phyloP scores from a whole-genome alignment of 2,113 vertebrate genomes.

The Tetrao urogallus region DNA sequence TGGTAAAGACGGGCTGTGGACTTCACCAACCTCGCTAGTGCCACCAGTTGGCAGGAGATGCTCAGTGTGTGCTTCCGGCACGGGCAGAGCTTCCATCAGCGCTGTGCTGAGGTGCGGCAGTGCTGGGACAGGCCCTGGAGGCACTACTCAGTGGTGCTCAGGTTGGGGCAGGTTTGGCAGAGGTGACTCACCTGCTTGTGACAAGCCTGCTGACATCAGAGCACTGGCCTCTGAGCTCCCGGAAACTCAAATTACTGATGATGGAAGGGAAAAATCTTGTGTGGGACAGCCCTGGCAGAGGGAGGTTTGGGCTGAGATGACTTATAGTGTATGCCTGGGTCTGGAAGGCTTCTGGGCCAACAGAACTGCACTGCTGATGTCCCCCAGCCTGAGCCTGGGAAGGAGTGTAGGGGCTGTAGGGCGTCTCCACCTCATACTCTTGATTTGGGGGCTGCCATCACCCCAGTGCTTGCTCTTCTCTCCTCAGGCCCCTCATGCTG shows the following conservation, averaged over 20 bases:
- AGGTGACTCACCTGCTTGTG: not conserved
- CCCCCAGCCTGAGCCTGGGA: not conserved
- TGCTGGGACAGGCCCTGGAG: not conserved
- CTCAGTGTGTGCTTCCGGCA: fast-evolving
- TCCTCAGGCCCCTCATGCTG: too few species aligned
- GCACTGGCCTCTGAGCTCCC: not conserved
- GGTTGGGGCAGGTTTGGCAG: not conserved
- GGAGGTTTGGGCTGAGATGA: not conserved
- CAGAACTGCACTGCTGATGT: not conserved
- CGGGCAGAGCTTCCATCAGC: fast-evolving
- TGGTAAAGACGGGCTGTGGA: not conserved
- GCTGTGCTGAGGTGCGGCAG: not conserved
- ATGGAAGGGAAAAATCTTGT: not conserved
- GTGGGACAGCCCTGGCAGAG: fast-evolving
- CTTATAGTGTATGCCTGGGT: not conserved
- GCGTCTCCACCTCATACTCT: not conserved
- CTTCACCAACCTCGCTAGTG: not conserved
- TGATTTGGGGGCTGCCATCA: not conserved
- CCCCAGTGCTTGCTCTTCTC: not conserved
- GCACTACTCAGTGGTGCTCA: fast-evolving
- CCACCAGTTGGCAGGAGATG: not conserved
- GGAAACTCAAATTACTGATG: not conserved
- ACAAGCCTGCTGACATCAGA: not conserved
- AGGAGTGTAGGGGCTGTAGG: not conserved
- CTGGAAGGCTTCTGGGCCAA: not conserved